Conservation (phyloP, 2,888 invertebrate genomes). For the Chironomus tentans region DNA sequence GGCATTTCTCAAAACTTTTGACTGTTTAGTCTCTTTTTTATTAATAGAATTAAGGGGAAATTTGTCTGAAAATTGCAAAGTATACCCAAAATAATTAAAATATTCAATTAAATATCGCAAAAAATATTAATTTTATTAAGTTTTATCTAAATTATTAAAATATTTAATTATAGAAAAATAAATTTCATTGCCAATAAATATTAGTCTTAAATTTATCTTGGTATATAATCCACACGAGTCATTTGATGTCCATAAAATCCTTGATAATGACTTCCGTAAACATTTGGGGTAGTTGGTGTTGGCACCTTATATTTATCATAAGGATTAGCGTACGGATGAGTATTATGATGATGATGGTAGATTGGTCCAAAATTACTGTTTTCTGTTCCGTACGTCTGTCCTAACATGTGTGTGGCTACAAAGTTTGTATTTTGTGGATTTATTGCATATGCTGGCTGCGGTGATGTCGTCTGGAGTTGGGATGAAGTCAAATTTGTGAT, state of each 20-base stretch:
- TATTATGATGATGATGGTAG: constrained; percentile 39
- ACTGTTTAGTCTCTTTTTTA: too few relatives aligned
- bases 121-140: too few relatives aligned
- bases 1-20: background rate
- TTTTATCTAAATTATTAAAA: background rate
- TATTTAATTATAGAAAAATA: too few relatives aligned
- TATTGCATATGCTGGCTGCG: background rate
- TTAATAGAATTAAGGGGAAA: too few relatives aligned
- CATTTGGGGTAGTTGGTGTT: constrained; percentile 31
- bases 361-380: constrained; percentile 41
- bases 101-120: too few relatives aligned
- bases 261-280: constrained; percentile 38
- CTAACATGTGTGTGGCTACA: constrained; percentile 30
- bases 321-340: constrained; percentile 31
- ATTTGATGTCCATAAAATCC: constrained; percentile 30
- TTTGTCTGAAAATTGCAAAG: too few relatives aligned
- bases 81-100: too few relatives aligned
- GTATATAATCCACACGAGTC: constrained; percentile 25
- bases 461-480: constrained; percentile 13
- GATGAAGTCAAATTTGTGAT: constrained; percentile 11
- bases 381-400: constrained; percentile 39
- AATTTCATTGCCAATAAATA: background rate
- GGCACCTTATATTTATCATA: constrained; percentile 41
- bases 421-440: constrained; percentile 9
- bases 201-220: constrained; percentile 10